Evolutionary conservation across 2,113 vertebrate genomes (phyloP).

Genomic region (Alexandromys fortis): DNA sequence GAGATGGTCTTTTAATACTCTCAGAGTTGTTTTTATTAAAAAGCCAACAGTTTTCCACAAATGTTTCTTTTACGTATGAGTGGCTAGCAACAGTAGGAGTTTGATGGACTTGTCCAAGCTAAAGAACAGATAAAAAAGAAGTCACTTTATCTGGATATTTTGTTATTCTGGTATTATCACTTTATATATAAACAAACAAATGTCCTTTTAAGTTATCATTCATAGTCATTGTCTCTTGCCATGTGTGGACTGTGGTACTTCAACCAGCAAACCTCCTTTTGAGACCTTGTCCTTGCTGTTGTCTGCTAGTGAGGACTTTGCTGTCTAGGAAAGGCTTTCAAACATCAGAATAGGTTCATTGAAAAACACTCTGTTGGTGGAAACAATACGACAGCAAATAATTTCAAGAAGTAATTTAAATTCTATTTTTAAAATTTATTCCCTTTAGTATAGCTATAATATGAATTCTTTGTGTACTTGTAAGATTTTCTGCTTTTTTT

Average conservation of each 20-base stretch:
- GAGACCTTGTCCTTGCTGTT: background rate
- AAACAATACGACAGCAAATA: background rate
- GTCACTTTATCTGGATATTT: background rate
- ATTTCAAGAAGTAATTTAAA: background rate
- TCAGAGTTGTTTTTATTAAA: slow-evolving; percentile 10
- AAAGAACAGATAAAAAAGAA: background rate
- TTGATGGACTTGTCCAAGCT: background rate
- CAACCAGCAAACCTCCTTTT: background rate
- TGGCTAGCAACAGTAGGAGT: background rate
- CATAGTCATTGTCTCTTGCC: background rate
- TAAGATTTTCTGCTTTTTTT: background rate
- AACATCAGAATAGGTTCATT: background rate
- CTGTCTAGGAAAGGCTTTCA: background rate
- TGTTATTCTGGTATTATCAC: background rate
- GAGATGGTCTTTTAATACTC: background rate
- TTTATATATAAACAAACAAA: background rate
- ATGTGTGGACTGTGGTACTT: background rate
- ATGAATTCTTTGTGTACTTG: background rate
- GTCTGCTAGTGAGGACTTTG: background rate
- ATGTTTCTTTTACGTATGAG: background rate
- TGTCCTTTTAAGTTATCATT: slow-evolving; percentile 29
- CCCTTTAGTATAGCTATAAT: background rate
- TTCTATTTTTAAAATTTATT: background rate
- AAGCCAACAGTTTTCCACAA: background rate
- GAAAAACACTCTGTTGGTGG: background rate